These are phyloP conservation scores for Saxidomus purpurata DNA, from an alignment of 1,140 invertebrate species.

Conservation along the genomic window DNA sequence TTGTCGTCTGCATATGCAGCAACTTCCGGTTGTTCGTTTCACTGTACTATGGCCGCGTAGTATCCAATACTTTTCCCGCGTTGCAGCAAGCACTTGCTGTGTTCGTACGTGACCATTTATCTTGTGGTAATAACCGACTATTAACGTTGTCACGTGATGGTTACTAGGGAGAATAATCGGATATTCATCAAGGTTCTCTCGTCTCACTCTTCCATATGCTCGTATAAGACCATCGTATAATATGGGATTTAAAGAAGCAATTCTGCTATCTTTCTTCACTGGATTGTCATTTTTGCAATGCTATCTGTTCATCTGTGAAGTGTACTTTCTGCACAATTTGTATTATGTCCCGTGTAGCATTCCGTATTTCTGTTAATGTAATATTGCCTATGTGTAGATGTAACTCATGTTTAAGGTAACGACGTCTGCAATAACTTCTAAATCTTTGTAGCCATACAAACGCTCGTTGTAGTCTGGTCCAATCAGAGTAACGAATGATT, in stretches of 20 bases:
- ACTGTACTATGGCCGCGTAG: too few species aligned
- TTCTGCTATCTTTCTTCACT: neutral
- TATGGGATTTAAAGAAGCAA: neutral
- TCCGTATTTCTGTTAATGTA: neutral
- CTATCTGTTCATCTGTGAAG: neutral
- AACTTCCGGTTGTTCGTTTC: neutral
- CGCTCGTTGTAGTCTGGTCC: slow-evolving; percentile 38
- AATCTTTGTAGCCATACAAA: slow-evolving; percentile 33
- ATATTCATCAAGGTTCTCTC: too few species aligned
- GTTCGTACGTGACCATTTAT: neutral
- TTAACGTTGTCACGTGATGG: too few species aligned
- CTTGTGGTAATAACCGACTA: too few species aligned
- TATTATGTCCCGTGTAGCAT: neutral
- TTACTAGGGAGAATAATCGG: too few species aligned
- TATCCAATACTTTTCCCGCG: too few species aligned
- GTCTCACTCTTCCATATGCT: neutral
- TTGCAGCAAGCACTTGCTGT: slow-evolving; percentile 19
- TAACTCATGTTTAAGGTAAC: slow-evolving; percentile 5
- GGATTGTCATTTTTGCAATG: neutral
- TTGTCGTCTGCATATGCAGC: slow-evolving; percentile 57
- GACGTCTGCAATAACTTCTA: slow-evolving; percentile 7
- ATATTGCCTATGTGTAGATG: neutral
- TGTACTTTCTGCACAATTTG: too few species aligned
- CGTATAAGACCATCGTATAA: neutral
- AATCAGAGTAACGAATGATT: too few species aligned